Conservation (phyloP, 2,797 vertebrate species). For the Ispidina picta region DNA sequence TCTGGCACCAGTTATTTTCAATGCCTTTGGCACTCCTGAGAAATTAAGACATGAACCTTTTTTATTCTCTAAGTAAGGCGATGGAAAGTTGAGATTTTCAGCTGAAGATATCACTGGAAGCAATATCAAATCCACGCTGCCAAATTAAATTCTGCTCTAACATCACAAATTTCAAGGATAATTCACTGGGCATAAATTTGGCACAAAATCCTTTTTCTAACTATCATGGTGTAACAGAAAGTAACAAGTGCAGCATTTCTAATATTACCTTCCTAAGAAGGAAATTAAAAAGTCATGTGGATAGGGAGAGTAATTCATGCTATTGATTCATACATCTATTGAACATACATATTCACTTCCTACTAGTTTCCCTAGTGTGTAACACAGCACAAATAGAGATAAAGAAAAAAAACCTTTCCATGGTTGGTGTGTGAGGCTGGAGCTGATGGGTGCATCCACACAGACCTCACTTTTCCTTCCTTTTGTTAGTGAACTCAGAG, state of each 20-base stretch:
- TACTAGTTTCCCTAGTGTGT: background rate
- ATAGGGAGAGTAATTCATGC: background rate
- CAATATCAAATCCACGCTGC: background rate
- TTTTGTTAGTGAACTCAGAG: background rate
- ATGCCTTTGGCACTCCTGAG: background rate
- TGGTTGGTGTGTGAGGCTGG: background rate
- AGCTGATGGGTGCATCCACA: background rate
- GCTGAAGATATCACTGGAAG: background rate
- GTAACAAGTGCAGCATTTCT: background rate
- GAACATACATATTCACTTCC: background rate
- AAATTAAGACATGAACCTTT: background rate
- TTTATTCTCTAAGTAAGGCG: background rate
- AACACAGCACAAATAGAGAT: background rate
- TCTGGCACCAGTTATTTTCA: background rate
- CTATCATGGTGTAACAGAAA: background rate
- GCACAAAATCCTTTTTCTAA: background rate
- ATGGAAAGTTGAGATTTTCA: background rate
- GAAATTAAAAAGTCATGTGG: background rate
- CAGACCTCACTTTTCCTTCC: background rate
- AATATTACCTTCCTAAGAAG: background rate
- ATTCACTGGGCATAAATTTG: background rate
- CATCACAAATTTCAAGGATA: background rate
- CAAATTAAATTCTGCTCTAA: slow-evolving; percentile 5
- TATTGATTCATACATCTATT: background rate
- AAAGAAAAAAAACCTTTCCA: background rate